Evolutionary conservation across 2,797 vertebrate genomes (phyloP).

Genomic region (Parotocinclus haroldoi): DNA sequence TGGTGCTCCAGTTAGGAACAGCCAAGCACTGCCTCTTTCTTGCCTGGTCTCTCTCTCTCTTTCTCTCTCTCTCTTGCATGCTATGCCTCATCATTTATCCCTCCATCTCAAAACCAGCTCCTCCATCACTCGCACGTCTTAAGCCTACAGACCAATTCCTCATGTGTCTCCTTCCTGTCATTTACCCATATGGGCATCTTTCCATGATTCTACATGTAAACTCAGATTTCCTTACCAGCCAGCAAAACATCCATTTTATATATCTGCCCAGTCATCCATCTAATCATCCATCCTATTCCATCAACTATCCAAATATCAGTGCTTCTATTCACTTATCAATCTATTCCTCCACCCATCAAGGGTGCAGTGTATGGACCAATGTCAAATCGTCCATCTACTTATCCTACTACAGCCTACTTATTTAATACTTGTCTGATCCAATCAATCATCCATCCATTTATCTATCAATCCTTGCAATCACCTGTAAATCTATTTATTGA

Average conservation of each 20-base stretch:
- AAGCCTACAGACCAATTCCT: neutral
- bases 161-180: neutral
- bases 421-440: no score
- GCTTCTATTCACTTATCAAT: neutral
- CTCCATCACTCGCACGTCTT: constrained; percentile 6
- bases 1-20: constrained; percentile 64
- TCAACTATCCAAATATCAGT: neutral
- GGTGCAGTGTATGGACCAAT: no score
- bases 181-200: constrained; percentile 2
- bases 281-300: neutral
- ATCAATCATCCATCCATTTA: no score
- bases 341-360: no score
- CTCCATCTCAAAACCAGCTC: constrained; percentile 4
- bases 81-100: constrained; percentile 16
- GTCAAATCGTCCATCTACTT: no score
- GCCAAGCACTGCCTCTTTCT: constrained; percentile 33
- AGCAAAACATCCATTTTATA: neutral
- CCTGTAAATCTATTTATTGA: no score
- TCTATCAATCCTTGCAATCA: no score
- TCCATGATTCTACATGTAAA: neutral
- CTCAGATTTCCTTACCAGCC: neutral
- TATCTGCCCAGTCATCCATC: neutral
- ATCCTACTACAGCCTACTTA: no score
- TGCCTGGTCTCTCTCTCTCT: constrained; percentile 29
- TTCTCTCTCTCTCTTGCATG: neutral